A percentile compares a stretch with the other conserved stretches of the same genome.
phyloP scores from a whole-genome alignment of 2,888 invertebrate species.

The Trichopoda pennipes region DNA sequence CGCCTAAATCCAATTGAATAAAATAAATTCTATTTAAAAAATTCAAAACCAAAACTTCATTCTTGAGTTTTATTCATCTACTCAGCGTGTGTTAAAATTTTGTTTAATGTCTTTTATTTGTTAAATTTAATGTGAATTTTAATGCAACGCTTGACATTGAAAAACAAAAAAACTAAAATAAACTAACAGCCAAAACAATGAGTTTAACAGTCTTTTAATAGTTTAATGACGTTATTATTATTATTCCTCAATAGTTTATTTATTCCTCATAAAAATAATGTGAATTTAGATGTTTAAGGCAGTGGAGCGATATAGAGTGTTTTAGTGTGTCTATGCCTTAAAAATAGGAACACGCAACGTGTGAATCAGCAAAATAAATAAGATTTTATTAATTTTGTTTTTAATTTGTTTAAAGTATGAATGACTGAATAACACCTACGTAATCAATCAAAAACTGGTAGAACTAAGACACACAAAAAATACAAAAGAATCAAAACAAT shows the following conservation, averaged over 20 bases:
- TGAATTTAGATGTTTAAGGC: not conserved
- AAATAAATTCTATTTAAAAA: not conserved
- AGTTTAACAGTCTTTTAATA: slow-evolving; percentile 64
- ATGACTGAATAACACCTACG: slow-evolving; percentile 31
- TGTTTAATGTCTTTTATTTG: slow-evolving; percentile 38
- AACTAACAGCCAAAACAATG: slow-evolving; percentile 35
- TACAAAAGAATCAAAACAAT: not conserved
- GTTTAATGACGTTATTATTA: slow-evolving; percentile 60
- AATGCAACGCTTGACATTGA: slow-evolving; percentile 49
- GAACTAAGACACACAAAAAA: too few species aligned
- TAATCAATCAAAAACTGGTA: slow-evolving; percentile 15
- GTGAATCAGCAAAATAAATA: slow-evolving; percentile 7
- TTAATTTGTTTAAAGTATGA: not conserved
- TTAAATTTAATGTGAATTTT: slow-evolving; percentile 45
- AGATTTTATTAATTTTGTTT: not conserved
- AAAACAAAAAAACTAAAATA: slow-evolving; percentile 20
- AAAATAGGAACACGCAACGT: slow-evolving; percentile 17
- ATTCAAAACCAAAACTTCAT: too few species aligned
- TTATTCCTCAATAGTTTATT: slow-evolving; percentile 1
- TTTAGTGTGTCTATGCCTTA: not conserved
- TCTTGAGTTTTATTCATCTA: not conserved
- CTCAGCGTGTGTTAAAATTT: slow-evolving; percentile 36
- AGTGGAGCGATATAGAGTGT: not conserved
- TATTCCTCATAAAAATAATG: not conserved
- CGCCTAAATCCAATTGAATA: not conserved